Evolutionary conservation across 2,888 invertebrate genomes (phyloP).

Genomic region (Xestobium rufovillosum): DNA sequence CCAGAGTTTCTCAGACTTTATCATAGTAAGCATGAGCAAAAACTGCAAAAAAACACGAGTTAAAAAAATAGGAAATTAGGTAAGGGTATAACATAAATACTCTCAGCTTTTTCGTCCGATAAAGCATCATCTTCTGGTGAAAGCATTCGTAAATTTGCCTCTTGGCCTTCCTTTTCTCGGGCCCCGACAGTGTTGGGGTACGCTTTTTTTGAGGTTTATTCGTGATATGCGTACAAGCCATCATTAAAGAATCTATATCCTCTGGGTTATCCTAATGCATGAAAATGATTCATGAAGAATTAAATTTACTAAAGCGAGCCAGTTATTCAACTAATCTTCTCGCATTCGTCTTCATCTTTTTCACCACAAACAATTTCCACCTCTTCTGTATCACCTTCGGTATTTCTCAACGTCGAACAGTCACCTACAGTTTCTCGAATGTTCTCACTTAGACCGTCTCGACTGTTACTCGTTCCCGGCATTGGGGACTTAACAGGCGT

Average conservation of each 20-base stretch:
- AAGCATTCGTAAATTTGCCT: constrained; percentile 46
- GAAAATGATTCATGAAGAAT: too few species aligned
- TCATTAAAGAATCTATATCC: constrained; percentile 52
- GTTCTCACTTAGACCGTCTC: constrained; percentile 2
- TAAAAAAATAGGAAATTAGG: not conserved
- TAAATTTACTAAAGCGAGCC: too few species aligned
- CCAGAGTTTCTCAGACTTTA: constrained; percentile 57
- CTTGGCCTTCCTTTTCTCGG: constrained; percentile 46
- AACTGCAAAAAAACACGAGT: constrained; percentile 49
- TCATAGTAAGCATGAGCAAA: constrained; percentile 63
- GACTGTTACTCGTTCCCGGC: constrained; percentile 3
- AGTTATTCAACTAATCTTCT: constrained; percentile 7
- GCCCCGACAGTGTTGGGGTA: constrained; percentile 34
- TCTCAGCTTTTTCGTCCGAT: constrained; percentile 45
- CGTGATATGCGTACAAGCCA: constrained; percentile 48
- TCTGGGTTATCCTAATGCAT: constrained; percentile 47
- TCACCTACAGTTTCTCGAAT: constrained; percentile 7
- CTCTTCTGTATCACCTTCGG: not conserved
- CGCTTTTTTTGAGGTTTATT: constrained; percentile 22
- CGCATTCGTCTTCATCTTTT: constrained; percentile 9
- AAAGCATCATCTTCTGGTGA: constrained; percentile 44
- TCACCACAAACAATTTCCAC: not conserved
- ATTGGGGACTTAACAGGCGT: constrained; percentile 28
- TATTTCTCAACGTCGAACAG: not conserved
- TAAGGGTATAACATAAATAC: too few species aligned